Conservation (phyloP, 2,113 vertebrate species). For the Mus spicilegus region DNA sequence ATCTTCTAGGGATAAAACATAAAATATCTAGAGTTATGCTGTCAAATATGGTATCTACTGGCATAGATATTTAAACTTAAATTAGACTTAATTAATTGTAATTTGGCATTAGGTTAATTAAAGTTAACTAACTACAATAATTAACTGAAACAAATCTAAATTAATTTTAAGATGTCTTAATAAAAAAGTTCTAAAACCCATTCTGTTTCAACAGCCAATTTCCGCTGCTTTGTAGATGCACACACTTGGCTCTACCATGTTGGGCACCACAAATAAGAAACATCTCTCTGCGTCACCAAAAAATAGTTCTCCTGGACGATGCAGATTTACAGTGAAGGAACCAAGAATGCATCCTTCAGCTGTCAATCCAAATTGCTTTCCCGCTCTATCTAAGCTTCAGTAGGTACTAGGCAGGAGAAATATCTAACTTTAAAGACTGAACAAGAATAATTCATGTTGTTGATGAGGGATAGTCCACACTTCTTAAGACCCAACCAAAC, state of each 20-base stretch:
- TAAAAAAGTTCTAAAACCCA: neutral
- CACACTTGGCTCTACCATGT: neutral
- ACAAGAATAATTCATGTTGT: neutral
- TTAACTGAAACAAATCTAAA: neutral
- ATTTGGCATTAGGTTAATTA: neutral
- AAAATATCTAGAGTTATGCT: neutral
- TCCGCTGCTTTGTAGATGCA: neutral
- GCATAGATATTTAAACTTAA: slow-evolving; percentile 10
- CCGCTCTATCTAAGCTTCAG: neutral
- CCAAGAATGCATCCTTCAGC: neutral
- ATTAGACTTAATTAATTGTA: neutral
- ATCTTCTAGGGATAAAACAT: neutral
- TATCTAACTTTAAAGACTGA: slow-evolving; percentile 4
- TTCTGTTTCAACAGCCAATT: neutral
- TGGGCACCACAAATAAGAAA: neutral
- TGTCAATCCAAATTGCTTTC: neutral
- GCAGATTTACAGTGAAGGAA: neutral
- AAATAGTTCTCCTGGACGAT: neutral
- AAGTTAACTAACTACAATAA: neutral
- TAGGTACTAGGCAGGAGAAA: neutral
- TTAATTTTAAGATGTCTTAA: neutral
- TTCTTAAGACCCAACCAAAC: neutral
- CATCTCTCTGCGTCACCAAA: neutral
- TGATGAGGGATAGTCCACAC: neutral
- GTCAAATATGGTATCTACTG: neutral